These are phyloP conservation scores for Gymnogyps californianus DNA, from an alignment of 2,113 vertebrate genomes.

Conservation along the genomic window DNA sequence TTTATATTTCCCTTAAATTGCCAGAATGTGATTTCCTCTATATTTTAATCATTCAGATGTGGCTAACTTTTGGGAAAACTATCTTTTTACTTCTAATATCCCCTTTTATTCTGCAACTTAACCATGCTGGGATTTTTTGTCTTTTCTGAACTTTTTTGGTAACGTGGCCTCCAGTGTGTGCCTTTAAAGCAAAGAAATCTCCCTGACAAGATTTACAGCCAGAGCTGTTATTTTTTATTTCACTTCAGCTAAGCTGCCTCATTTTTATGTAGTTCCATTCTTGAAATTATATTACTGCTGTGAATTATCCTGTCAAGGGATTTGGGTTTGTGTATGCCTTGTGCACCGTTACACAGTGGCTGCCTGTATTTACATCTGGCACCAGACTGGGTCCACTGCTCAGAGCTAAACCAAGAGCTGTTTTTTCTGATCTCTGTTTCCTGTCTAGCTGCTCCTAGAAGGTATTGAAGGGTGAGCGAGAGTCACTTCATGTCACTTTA, in stretches of 20 bases:
- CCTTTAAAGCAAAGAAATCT: background rate
- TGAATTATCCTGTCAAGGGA: background rate
- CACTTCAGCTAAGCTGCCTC: background rate
- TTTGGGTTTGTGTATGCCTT: background rate
- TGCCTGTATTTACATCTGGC: background rate
- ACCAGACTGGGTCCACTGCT: background rate
- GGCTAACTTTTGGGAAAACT: background rate
- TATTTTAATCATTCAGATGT: background rate
- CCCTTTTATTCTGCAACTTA: background rate
- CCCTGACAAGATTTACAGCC: background rate
- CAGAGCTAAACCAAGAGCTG: background rate
- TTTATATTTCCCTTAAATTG: background rate
- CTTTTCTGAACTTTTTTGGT: background rate
- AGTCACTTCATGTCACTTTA: background rate
- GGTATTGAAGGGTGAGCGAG: background rate
- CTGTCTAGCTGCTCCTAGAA: background rate
- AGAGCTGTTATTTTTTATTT: background rate
- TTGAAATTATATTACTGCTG: slow-evolving; percentile 3
- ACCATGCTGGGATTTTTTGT: background rate
- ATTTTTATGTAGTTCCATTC: background rate
- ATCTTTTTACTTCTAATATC: background rate
- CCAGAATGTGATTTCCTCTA: background rate
- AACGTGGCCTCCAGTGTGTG: background rate
- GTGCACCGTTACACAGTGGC: background rate
- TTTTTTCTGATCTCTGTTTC: background rate